Evolutionary conservation across 2,888 invertebrate species (phyloP).

Genomic region (Lapara coniferarum): DNA sequence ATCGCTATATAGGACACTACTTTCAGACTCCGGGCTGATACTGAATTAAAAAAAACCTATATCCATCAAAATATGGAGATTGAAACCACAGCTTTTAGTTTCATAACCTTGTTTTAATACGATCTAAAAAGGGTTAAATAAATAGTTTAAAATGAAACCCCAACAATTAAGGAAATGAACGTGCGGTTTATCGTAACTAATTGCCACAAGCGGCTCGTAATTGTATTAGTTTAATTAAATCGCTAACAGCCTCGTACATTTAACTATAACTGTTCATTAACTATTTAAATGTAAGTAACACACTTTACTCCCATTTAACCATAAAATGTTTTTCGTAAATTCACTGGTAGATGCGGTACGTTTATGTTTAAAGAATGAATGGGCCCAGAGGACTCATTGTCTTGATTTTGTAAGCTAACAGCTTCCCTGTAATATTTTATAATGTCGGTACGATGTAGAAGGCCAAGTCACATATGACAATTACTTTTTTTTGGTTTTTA

Average conservation of each 20-base stretch:
- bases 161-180: constrained; percentile 13
- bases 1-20: too few species aligned
- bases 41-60: too few species aligned
- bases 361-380: too few species aligned
- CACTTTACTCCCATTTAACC: neutral
- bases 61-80: too few species aligned
- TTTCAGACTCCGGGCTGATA: too few species aligned
- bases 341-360: too few species aligned
- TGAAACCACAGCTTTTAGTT: too few species aligned
- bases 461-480: too few species aligned
- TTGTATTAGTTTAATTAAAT: constrained; percentile 11
- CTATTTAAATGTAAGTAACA: neutral
- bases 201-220: neutral
- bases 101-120: too few species aligned
- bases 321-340: neutral
- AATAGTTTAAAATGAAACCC: neutral
- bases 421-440: too few species aligned
- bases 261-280: neutral
- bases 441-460: too few species aligned
- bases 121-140: neutral
- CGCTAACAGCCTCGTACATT: neutral
- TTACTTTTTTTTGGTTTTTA: too few species aligned
- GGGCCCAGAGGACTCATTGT: neutral
- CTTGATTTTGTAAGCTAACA: neutral
- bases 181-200: constrained; percentile 6